Base-by-base conservation (phyloP, 1,140 invertebrate species). In the Listronotus bonariensis region DNA sequence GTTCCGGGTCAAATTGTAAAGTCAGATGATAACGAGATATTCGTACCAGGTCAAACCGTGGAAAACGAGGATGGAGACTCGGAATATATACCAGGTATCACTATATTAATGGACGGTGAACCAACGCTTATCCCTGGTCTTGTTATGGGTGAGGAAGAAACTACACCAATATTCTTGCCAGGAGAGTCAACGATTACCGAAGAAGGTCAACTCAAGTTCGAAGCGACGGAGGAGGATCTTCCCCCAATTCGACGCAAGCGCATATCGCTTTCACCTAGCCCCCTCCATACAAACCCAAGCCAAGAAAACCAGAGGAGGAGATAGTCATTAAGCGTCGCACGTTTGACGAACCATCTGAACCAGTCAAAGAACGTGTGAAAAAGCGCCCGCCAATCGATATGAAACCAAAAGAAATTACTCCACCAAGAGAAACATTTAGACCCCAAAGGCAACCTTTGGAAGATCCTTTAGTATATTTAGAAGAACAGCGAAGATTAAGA, bases 21-120 rank as follows among this genome's bases (percentile, higher is more conserved):
- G 46, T 87, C 87, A 1, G 85, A 87, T 32, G 81, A 82, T 59
- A 87, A 88, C 12, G 80, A 83, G 49, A 75, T 88, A 26, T 90
- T 91, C 74, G 82, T 90, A 6, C 88, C 89, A 2, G 89, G 89
- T 17, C 88, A 90, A 76, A 88, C 88, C 9, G 77, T 90, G n/a
- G 79, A 85, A 67, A 88, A 85, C 4, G 85, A 86, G 18, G 77
- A 83, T 46, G 88, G 87, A 15, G 80, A 15, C 12, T 59, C 81
- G 36, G 78, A 84, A 57, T 92, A 91, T 76, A 85, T 89, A 49
- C 88, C 89, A 12, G 89, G 89, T 3, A 82, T 90, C 41, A 89
- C 86, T 38, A 82, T 91, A 15, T 82, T 85, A 65, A 86, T 87
- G 3, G 85, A 87, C 10, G 79, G 84, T 42, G 87, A 88, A 12